Base-by-base conservation (phyloP, 2,888 invertebrate species). In the Idaea straminata region DNA sequence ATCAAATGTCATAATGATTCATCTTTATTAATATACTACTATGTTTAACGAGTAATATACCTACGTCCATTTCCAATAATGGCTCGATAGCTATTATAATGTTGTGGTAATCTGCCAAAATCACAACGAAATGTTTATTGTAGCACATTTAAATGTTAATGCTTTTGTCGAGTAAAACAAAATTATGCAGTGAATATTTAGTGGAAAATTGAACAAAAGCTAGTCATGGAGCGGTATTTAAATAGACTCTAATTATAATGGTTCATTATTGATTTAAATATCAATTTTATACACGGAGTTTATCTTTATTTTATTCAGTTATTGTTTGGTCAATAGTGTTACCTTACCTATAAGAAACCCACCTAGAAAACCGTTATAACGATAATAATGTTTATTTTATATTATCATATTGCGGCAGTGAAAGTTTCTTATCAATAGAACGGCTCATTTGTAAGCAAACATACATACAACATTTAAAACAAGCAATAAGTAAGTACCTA, bases 51-150 rank as follows among this genome's bases (percentile, higher is more conserved):
- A 78, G 77, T 69, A 70, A 74, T 77, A 76, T 80, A 81, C 79
- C 78, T 80, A 80, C 79, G 78, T 81, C 78, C 79, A 79, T 82
- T 80, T 79, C 80, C 79, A 81, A 79, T 79, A 79, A 77, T 74
- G 74, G 77, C 78, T 83, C 80, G 79, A 83, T 82, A 72, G 82
- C 72, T 78, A 69, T 73, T 73, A 79, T 77, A 83, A 80, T 78
- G 77, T 77, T 67, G 73, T 74, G 68, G 74, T 77, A 77, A 71
- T 70, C 72, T 79, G 78, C 82, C 81, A 81, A 80, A 81, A 78
- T 72, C 79, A 16, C 62, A 16, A 59, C 16, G 47, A 47, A 47
- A 47, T 6, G 47, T 7, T 7, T 25, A 25, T 25, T 7, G 10
- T 47, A 47, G 47, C 47, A 47, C 47, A 47, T 47, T 47, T 47